Conservation (phyloP, 2,888 invertebrate species). For the Argynnis bischoffii region DNA sequence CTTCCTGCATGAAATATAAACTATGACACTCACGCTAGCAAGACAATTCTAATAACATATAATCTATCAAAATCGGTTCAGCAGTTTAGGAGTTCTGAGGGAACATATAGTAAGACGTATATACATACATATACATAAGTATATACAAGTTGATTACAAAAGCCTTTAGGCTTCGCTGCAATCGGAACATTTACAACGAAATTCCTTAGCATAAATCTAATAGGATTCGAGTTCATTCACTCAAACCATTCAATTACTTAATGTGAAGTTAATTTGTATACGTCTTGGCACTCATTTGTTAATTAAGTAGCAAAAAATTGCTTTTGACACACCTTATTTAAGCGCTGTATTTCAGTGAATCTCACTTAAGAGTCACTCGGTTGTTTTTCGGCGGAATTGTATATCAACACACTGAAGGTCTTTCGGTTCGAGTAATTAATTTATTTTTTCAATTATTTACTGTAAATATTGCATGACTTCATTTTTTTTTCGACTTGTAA, state of each 20-base stretch:
- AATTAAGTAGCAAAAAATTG: conserved; percentile 12
- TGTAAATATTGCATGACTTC: background rate
- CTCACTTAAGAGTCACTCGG: background rate
- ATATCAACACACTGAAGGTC: background rate
- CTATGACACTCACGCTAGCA: no score
- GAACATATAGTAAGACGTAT: no score
- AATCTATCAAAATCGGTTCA: no score
- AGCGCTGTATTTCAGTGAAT: background rate
- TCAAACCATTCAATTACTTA: conserved; percentile 14
- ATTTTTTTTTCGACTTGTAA: no score
- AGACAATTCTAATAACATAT: no score
- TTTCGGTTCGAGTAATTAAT: background rate
- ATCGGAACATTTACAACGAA: background rate
- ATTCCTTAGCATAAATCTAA: background rate
- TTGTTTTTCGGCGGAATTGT: background rate
- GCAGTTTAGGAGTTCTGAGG: no score
- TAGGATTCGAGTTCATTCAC: background rate
- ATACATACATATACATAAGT: no score
- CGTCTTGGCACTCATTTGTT: conserved; percentile 3
- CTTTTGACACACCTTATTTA: background rate
- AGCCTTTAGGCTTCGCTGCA: no score
- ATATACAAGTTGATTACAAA: no score
- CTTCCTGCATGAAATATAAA: no score
- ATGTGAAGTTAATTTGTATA: conserved; percentile 2
- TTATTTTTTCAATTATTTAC: conserved; percentile 3